phyloP scores from a whole-genome alignment of 2,888 invertebrate genomes.

The Leucoptera coffeella region DNA sequence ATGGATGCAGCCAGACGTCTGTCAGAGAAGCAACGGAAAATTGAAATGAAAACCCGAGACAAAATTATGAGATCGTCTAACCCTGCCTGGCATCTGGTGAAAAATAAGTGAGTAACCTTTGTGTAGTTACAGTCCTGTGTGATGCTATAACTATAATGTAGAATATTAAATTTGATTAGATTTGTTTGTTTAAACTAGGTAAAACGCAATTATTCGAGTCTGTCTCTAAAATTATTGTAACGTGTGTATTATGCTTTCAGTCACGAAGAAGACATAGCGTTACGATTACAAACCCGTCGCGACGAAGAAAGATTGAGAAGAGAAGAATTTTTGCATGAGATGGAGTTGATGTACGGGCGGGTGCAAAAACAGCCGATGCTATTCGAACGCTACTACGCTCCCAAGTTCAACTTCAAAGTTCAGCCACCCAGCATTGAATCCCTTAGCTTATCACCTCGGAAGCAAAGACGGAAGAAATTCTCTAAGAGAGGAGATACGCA shows the following conservation, averaged over 20 bases:
- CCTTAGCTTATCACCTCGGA: constrained; percentile 29
- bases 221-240: no score
- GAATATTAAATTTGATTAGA: background rate
- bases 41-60: constrained; percentile 54
- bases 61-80: constrained; percentile 51
- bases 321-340: constrained; percentile 62
- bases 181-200: no score
- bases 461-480: constrained; percentile 17
- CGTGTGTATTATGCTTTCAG: no score
- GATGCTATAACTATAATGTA: constrained; percentile 1
- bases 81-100: constrained; percentile 66
- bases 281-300: constrained; percentile 58
- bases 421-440: constrained; percentile 20
- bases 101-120: constrained; percentile 36
- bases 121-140: no score
- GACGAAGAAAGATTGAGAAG: constrained; percentile 63
- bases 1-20: constrained; percentile 52
- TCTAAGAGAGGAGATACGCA: constrained; percentile 14
- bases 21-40: constrained; percentile 53
- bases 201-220: no score
- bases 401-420: no score
- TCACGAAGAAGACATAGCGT: constrained; percentile 61
- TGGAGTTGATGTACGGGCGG: constrained; percentile 66
- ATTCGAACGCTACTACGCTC: constrained; percentile 64
- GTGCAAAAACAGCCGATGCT: constrained; percentile 65